Percentiles rank a stretch among this genome's conserved stretches.
These are phyloP conservation scores for Polyommatus icarus DNA, from an alignment of 2,888 invertebrate species.

Conservation along the genomic window DNA sequence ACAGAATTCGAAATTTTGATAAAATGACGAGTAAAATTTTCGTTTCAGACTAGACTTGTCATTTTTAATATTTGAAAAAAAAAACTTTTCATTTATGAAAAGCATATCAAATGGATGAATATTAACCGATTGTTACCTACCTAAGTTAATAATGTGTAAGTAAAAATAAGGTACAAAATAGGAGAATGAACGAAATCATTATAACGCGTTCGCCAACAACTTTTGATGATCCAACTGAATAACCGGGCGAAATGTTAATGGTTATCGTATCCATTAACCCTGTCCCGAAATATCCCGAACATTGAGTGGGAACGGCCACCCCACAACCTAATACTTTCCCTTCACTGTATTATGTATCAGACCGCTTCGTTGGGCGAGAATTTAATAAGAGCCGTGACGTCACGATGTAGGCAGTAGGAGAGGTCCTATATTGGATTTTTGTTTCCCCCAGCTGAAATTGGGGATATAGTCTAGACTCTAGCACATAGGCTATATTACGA, in stretches of 20 bases:
- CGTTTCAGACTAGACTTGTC: too few species aligned
- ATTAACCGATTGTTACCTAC: too few species aligned
- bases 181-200: background rate
- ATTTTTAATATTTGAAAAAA: too few species aligned
- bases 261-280: slow-evolving; percentile 8
- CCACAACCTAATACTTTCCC: slow-evolving; percentile 26
- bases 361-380: slow-evolving; percentile 23
- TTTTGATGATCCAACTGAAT: background rate
- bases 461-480: background rate
- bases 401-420: background rate
- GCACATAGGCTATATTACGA: background rate
- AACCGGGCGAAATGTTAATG: background rate
- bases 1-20: background rate
- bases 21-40: background rate
- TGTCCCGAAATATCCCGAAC: slow-evolving; percentile 5
- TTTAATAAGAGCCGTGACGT: slow-evolving; percentile 16
- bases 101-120: too few species aligned
- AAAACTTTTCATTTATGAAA: too few species aligned
- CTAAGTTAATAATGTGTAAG: background rate
- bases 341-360: slow-evolving; percentile 19
- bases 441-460: background rate
- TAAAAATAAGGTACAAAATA: background rate
- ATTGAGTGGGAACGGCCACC: slow-evolving; percentile 10
- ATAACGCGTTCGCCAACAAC: background rate
- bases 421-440: slow-evolving; percentile 16